Conservation (phyloP, 92 coral and sea anemone species). For the Desmophyllum pertusum region DNA sequence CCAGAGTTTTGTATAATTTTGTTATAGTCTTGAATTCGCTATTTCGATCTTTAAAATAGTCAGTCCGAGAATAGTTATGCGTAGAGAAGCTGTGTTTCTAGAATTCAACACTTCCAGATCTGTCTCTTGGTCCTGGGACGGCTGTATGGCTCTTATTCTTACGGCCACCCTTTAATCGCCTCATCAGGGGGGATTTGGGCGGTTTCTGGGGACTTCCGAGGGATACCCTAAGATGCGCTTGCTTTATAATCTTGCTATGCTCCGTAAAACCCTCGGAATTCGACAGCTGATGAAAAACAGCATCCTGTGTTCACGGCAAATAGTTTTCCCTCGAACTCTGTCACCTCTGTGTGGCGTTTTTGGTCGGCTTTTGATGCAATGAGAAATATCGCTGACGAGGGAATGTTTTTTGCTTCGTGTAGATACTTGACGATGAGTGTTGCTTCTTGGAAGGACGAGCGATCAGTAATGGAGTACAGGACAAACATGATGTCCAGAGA, state of each 20-base stretch:
- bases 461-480: conserved; percentile 87
- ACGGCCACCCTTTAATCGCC: conserved; percentile 25
- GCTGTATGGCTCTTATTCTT: conserved; percentile 29
- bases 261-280: conserved; percentile 79
- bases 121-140: background rate
- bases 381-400: conserved; percentile 67
- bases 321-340: conserved; percentile 90
- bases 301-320: conserved; percentile 89
- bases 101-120: conserved; percentile 48
- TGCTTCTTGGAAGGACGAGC: conserved; percentile 89
- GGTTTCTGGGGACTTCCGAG: conserved; percentile 17
- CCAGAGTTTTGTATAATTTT: too few relatives aligned
- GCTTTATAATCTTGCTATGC: conserved; percentile 70
- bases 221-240: conserved; percentile 44
- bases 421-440: conserved; percentile 79
- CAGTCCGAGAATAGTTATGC: background rate
- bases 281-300: conserved; percentile 82
- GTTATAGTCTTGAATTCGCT: too few relatives aligned
- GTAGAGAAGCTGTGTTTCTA: background rate
- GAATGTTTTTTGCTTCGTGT: conserved; percentile 72
- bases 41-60: too few relatives aligned
- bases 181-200: conserved; percentile 40
- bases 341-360: conserved; percentile 77
- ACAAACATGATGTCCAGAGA: conserved; percentile 80
- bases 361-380: conserved; percentile 93